Evolutionary conservation across 2,113 vertebrate genomes (phyloP).

Genomic region (Vimba vimba): DNA sequence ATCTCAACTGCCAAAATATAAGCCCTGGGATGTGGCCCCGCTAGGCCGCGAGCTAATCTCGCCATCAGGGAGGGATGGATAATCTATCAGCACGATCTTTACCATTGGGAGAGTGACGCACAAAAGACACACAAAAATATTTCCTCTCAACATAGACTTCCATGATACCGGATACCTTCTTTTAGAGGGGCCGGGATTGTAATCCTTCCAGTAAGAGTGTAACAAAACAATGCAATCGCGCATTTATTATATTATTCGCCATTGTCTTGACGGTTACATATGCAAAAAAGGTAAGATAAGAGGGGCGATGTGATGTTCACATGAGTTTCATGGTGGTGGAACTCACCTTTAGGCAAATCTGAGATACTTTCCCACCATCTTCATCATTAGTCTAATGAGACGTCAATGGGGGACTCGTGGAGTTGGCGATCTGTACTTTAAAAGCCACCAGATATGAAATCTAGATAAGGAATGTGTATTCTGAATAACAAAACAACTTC

Average conservation of each 20-base stretch:
- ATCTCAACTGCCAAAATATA: constrained; percentile 82
- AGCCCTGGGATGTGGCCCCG: constrained; percentile 73
- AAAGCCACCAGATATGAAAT: constrained; percentile 22
- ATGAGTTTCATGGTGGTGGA: not conserved
- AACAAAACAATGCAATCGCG: constrained; percentile 21
- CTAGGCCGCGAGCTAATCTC: constrained; percentile 68
- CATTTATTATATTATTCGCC: constrained; percentile 41
- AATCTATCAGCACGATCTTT: constrained; percentile 75
- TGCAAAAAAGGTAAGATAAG: constrained; percentile 20
- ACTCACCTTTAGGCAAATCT: not conserved
- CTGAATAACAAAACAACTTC: not conserved
- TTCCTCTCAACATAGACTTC: constrained; percentile 56
- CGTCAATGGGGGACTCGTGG: not conserved
- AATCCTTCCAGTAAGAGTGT: constrained; percentile 36
- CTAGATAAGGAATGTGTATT: constrained; percentile 39
- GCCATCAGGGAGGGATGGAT: constrained; percentile 71
- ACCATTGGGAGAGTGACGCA: constrained; percentile 79
- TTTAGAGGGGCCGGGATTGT: constrained; percentile 54
- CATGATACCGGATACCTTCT: constrained; percentile 46
- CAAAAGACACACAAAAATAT: constrained; percentile 80
- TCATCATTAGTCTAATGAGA: constrained; percentile 1
- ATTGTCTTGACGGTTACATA: constrained; percentile 41
- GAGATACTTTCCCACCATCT: not conserved
- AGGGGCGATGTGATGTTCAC: not conserved
- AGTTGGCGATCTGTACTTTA: not conserved